phyloP scores from a whole-genome alignment of 2,797 vertebrate species.

The Petrocephalus sullivani region DNA sequence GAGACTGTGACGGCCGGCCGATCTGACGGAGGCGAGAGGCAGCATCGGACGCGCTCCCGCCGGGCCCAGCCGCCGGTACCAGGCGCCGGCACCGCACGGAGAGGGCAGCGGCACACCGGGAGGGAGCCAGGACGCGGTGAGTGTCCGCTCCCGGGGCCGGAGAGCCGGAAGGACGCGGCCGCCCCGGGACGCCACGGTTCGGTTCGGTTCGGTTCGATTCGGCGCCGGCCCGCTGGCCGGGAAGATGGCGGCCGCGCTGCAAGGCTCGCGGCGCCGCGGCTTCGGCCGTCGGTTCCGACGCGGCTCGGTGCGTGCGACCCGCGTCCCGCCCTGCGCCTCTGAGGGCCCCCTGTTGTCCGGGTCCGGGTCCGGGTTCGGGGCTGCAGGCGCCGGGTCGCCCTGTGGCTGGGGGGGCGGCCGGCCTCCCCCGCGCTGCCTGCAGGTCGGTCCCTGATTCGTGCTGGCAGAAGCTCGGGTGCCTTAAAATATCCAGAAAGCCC shows the following conservation, averaged over 20 bases:
- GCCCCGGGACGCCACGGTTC: background rate
- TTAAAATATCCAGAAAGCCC: background rate
- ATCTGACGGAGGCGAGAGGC: slow-evolving; percentile 37
- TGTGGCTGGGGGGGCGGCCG: background rate
- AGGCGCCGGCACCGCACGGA: background rate
- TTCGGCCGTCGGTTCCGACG: background rate
- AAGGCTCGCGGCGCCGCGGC: background rate
- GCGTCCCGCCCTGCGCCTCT: too few relatives aligned
- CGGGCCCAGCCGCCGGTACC: background rate
- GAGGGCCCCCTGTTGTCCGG: too few relatives aligned
- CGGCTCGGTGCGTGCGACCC: background rate
- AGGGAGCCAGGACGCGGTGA: background rate
- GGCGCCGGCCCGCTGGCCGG: background rate
- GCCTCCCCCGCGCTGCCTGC: background rate
- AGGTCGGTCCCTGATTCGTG: background rate
- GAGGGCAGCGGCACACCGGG: background rate
- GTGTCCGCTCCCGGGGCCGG: background rate
- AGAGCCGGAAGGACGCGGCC: background rate
- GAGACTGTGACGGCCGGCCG: slow-evolving; percentile 35
- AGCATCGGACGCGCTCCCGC: background rate
- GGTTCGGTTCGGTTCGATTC: background rate
- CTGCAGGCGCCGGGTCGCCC: too few relatives aligned
- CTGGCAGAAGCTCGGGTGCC: background rate
- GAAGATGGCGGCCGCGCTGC: background rate
- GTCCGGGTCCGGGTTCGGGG: too few relatives aligned